A percentile compares a stretch with the other conserved stretches of the same genome.
Conservation (phyloP, 2,797 vertebrate species). For the Hyperoplus immaculatus region DNA sequence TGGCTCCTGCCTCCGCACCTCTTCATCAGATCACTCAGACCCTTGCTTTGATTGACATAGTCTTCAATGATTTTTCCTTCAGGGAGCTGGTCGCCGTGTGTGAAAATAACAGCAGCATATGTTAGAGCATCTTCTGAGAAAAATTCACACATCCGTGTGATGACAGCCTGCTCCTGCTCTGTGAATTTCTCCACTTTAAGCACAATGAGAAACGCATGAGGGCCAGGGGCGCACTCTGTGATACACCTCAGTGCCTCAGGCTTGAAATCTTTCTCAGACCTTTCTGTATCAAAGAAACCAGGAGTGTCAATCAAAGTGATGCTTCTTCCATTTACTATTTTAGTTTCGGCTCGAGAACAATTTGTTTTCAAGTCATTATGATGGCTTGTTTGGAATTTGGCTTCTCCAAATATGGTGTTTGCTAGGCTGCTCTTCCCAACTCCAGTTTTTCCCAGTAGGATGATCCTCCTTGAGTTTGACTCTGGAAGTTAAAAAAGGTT, state of each 20-base stretch:
- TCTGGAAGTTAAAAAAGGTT: background rate
- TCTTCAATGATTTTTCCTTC: conserved; percentile 22
- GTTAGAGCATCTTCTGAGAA: conserved; percentile 41
- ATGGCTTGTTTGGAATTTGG: background rate
- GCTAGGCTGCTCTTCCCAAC: conserved; percentile 36
- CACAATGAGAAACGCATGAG: conserved; percentile 30
- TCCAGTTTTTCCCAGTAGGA: conserved; percentile 4
- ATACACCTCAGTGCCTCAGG: conserved; percentile 10
- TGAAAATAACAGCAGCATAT: conserved; percentile 19
- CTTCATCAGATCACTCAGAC: conserved; percentile 33
- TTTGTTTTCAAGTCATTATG: background rate
- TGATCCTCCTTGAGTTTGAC: background rate
- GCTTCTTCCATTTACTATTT: background rate
- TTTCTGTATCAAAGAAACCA: accelerated
- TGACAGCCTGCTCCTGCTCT: conserved; percentile 5
- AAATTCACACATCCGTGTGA: background rate
- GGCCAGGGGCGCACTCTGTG: conserved; percentile 28
- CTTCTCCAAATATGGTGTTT: conserved; percentile 27
- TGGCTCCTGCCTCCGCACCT: conserved; percentile 49
- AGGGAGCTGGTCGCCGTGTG: conserved; percentile 40
- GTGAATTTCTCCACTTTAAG: conserved; percentile 46
- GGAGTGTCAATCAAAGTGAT: conserved; percentile 16
- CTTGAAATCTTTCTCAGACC: background rate
- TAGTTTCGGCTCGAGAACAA: background rate
- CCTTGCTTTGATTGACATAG: background rate